Evolutionary conservation across 2,113 vertebrate genomes (phyloP), one percentile per base, ranked within the genome.

Genomic region (Tapirus terrestris): DNA sequence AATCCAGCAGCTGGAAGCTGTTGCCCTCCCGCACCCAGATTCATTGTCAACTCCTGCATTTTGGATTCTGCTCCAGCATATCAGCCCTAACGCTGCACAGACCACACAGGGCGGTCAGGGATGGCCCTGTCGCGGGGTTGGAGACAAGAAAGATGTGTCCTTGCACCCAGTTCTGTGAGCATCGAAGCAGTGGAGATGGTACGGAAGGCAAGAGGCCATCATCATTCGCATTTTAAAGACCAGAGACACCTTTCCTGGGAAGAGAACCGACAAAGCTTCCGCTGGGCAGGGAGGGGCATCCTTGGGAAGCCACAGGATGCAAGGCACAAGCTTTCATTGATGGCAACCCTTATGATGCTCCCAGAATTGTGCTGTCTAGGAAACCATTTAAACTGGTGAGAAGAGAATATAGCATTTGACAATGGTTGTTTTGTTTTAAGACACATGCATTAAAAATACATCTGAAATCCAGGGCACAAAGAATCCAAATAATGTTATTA

Each of bases 381-480:
- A 98, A 98, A 70, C 95, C 91, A 67, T 91, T 98, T 89, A 79
- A 60, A 10, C 89, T 12, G 67, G 39, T 3, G 95, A 96, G 97
- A 87, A 77, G 56, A 96, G 70, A 94, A 83, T 75, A 88, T 1
- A 21, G 5, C 36, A 56, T 73, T 94, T 98, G 98, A 98, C 98
- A 98, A 98, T 39, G 92, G 97, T 98, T 98, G 86, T 97, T 98
- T 98, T 95, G 92, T 97, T 98, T 98, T 95, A 98, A 98, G 98
- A 98, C 97, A 89, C 85, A 25, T 13, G 23, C 92, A 98, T 98
- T 98, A 99, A 98, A 99, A 98, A 98, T 98, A 98, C 98, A 98
- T 98, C 98, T 98, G 91, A 98, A 10, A 7, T 91, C 43, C 61
- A 61, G 98, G 97, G 92, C 96, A 97, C 95, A 97, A 96, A 95